Evolutionary conservation across 1,140 invertebrate species (phyloP).

Genomic region (Cydia pomonella): DNA sequence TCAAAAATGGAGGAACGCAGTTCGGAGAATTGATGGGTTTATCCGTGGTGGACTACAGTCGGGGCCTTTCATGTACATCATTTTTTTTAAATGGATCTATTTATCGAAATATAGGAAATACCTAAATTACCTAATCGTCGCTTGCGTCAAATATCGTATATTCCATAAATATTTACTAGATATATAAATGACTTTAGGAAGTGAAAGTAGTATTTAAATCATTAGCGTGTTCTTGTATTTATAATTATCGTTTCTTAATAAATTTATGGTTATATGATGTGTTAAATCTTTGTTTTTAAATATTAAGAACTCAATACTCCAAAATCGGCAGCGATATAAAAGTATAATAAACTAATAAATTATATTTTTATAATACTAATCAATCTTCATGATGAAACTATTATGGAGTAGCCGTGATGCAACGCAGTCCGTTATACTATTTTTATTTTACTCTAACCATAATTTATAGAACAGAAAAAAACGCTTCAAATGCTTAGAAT

Average conservation of each 20-base stretch:
- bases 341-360: too few species aligned
- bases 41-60: background rate
- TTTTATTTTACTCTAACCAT: constrained; percentile 7
- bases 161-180: too few species aligned
- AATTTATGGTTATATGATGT: too few species aligned
- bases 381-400: background rate
- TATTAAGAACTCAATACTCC: too few species aligned
- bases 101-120: background rate
- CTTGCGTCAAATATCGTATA: too few species aligned
- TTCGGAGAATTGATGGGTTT: constrained; percentile 27
- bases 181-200: too few species aligned
- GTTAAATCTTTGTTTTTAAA: too few species aligned
- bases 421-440: background rate
- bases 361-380: background rate
- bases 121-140: background rate
- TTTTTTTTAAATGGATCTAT: background rate
- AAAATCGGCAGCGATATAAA: too few species aligned
- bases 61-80: background rate
- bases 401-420: background rate
- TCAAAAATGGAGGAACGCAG: constrained; percentile 15
- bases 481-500: constrained; percentile 4
- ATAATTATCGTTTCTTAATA: too few species aligned
- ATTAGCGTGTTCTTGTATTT: too few species aligned
- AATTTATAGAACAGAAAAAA: constrained; percentile 4
- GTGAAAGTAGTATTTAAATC: too few species aligned